Percentiles rank a stretch among this genome's conserved stretches.
These are phyloP conservation scores for Heliconius hortense DNA, from an alignment of 2,888 invertebrate species.

Conservation along the genomic window DNA sequence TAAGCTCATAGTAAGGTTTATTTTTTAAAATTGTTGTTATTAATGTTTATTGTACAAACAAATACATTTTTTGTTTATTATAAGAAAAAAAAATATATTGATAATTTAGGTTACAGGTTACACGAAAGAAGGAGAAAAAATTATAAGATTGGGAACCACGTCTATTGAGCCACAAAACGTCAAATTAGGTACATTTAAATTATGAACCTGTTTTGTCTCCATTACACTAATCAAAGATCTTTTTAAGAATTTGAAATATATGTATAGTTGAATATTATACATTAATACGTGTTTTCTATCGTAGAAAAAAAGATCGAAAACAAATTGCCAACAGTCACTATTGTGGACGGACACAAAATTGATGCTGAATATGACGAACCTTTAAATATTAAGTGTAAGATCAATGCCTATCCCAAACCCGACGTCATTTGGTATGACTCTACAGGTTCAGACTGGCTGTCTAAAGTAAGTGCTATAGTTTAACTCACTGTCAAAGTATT, in stretches of 20 bases:
- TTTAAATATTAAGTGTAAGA: slow-evolving; percentile 54
- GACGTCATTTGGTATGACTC: slow-evolving; percentile 54
- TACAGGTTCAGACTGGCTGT: slow-evolving; percentile 1
- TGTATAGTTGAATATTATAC: not conserved
- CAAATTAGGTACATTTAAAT: slow-evolving; percentile 21
- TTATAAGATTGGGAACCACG: slow-evolving; percentile 33
- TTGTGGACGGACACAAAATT: slow-evolving; percentile 46
- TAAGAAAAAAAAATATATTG: not conserved
- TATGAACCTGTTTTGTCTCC: no score
- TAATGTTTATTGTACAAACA: not conserved
- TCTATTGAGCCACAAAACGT: slow-evolving; percentile 36
- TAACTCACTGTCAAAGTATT: not conserved
- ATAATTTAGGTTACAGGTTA: slow-evolving; percentile 35
- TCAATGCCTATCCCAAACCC: slow-evolving; percentile 58
- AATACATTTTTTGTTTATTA: not conserved
- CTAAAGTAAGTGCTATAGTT: slow-evolving; percentile 29
- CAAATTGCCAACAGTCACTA: slow-evolving; percentile 47
- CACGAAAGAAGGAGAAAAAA: slow-evolving; percentile 29
- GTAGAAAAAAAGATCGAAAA: slow-evolving; percentile 42
- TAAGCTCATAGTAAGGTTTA: slow-evolving; percentile 50
- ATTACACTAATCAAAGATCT: no score
- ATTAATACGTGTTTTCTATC: not conserved
- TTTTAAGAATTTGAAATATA: not conserved
- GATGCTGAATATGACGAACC: slow-evolving; percentile 46
- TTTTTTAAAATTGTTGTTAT: not conserved